These are phyloP conservation scores for Clarias magur DNA, from an alignment of 2,113 vertebrate genomes.

Conservation along the genomic window DNA sequence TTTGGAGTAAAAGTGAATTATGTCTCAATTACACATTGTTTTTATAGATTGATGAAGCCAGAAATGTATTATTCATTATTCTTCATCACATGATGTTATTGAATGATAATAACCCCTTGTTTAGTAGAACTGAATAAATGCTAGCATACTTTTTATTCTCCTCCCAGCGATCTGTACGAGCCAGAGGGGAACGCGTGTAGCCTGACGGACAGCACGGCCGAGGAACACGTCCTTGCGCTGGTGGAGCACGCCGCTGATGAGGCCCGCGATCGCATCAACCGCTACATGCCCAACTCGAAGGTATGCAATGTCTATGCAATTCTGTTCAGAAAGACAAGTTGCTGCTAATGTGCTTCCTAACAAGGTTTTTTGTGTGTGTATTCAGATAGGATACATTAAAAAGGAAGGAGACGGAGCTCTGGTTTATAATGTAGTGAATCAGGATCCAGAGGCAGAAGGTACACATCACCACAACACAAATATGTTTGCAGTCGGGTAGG, in stretches of 20 bases:
- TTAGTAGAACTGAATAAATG: background rate
- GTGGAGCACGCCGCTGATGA: slow-evolving; percentile 96
- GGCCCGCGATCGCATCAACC: slow-evolving; percentile 90
- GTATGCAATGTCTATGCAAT: slow-evolving; percentile 61
- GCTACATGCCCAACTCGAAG: slow-evolving; percentile 90
- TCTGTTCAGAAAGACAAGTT: background rate
- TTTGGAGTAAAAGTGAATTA: background rate
- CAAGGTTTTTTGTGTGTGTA: slow-evolving; percentile 33
- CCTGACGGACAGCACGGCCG: slow-evolving; percentile 93
- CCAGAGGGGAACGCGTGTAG: slow-evolving; percentile 95
- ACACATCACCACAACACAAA: slow-evolving; percentile 32
- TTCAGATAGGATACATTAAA: slow-evolving; percentile 91
- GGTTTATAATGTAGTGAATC: slow-evolving; percentile 89
- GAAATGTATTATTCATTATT: background rate
- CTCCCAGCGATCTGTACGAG: slow-evolving; percentile 86
- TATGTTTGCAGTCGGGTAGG: background rate
- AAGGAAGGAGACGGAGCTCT: slow-evolving; percentile 84
- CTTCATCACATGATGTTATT: background rate
- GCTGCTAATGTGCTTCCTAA: slow-evolving; percentile 1
- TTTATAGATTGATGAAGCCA: too few species aligned
- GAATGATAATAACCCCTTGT: background rate
- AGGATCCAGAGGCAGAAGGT: slow-evolving; percentile 90
- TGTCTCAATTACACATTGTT: too few species aligned
- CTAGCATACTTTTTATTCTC: background rate
- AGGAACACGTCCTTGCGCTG: slow-evolving; percentile 93